Evolutionary conservation across 2,113 vertebrate species (phyloP), one percentile per base, ranked within the genome.

Genomic region (Phocoena phocoena): DNA sequence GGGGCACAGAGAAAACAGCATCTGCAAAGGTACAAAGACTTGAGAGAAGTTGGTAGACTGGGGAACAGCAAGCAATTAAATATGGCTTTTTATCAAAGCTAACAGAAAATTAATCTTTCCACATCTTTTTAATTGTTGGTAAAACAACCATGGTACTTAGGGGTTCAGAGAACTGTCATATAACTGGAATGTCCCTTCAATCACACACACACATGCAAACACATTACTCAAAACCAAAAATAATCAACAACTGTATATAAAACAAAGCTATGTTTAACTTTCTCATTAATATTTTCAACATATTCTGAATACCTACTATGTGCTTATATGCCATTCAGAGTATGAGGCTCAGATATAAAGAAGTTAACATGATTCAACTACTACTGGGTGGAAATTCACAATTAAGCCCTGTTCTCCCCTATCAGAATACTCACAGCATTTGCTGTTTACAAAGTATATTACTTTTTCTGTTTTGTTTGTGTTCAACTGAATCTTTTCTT

Each of bases 211-310:
- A 65, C 58, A 50, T 14, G 0, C 12, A 84, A 2, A 28, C 10
- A 87, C 6, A 73, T 50, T 74, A 87, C 81, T 80, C 31, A 85
- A 20, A 87, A 62, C 7, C 8, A 63, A 85, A 83, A 9, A 70
- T 58, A 68, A 87, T 68, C 33, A 84, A 90, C 6, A 65, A 65
- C 90, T 90, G 90, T 20, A 80, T 80, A 2, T 25, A 58, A 92
- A 83, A 86, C 17, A 63, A 88, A 83, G 94, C 50, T 70, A 70
- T 81, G 20, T 76, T 76, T 93, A 73, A 17, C 36, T 83, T 92
- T 89, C 36, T 96, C 26, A 63, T 68, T 94, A 96, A 92, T 55
- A 96, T 92, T 95, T 79, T 93, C 41, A 94, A 65, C 13, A 90
- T 74, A 94, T 88, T 88, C 70, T 74, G 36, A 81, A 15, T 65